Base-by-base conservation (phyloP, 2,113 vertebrate genomes). In the Megatriorchis doriae region DNA sequence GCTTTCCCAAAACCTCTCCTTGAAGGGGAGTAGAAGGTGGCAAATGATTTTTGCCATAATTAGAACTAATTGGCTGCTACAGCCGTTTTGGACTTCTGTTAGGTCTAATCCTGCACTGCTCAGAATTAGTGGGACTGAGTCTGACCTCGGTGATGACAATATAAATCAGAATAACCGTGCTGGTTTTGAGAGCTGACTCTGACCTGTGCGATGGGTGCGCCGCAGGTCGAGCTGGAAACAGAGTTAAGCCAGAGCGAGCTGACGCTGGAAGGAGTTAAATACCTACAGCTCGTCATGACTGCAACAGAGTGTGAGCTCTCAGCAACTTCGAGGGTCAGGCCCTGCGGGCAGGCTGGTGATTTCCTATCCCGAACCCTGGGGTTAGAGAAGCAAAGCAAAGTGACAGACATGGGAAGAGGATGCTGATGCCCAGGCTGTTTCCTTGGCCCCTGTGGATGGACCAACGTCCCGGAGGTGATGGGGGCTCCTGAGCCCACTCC, bases 21-120 rank as follows among this genome's bases (percentile, higher is more conserved):
- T 91, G 63, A 75, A 93, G 48, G 38, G 45, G 36, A 80, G 14
- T 73, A 86, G 59, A 87, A 82, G 32, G 56, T 48, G 61, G 77
- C 50, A 89, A 85, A 90, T 75, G 23, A 65, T 80, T 85, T 93
- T 96, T 91, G 27, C 25, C 38, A n/a, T 62, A 70, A 80, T 96
- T 93, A 77, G 70, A 82, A 80, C 42, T 91, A 90, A 94, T 87
- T 81, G 53, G 62, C 50, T 66, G 32, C 70, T 89, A 47, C 81
- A 65, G 16, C 40, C 45, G 11, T 47, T 94, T 93, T 95, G 81
- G 78, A 55, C 62, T 80, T 70, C 29, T 82, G 48, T 93, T 62
- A 75, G 81, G 78, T 88, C 65, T 85, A 82, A 81, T 84, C 29
- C 55, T 77, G n/a, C n/a, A 47, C 48, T 78, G 48, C 15, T 79